Conservation (phyloP, 2,888 invertebrate species). For the Cartodere bifasciata region DNA sequence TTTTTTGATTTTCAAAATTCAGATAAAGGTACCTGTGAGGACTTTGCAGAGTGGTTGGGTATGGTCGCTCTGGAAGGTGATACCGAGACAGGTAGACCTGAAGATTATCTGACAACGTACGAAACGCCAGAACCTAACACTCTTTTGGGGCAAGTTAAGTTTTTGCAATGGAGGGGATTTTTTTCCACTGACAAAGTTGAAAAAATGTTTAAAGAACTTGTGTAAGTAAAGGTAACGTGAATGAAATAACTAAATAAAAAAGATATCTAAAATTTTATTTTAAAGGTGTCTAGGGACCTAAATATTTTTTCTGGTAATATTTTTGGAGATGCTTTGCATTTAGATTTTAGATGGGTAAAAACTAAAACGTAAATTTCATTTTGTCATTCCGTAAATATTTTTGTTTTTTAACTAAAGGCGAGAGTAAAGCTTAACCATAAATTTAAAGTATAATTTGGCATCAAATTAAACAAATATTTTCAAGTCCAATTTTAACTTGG, state of each 20-base stretch:
- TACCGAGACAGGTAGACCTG: conserved; percentile 23
- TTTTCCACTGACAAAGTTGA: conserved; percentile 33
- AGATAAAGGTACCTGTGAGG: conserved; percentile 22
- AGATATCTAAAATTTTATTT: neutral
- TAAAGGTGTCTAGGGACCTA: neutral
- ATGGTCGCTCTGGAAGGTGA: conserved; percentile 36
- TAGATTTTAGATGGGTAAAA: too few species aligned
- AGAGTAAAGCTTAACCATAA: too few species aligned
- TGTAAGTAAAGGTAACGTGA: conserved; percentile 21
- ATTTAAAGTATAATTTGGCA: too few species aligned
- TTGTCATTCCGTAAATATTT: too few species aligned
- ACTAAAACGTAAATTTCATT: too few species aligned
- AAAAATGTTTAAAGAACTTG: conserved; percentile 28
- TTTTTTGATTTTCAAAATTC: conserved; percentile 17
- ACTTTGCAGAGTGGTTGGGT: conserved; percentile 45
- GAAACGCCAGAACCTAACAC: conserved; percentile 29
- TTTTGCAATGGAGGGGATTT: conserved; percentile 39
- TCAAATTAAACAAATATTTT: conserved; percentile 1
- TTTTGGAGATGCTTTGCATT: too few species aligned
- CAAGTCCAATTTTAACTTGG: too few species aligned
- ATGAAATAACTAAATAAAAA: neutral
- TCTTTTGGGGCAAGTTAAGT: conserved; percentile 29
- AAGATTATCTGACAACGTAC: conserved; percentile 34
- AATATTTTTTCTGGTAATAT: neutral
- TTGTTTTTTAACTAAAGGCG: too few species aligned